A percentile compares a stretch with the other conserved stretches of the same genome.
Evolutionary conservation across 1,140 invertebrate genomes (phyloP).

Genomic region (Drosophila prosaltans): DNA sequence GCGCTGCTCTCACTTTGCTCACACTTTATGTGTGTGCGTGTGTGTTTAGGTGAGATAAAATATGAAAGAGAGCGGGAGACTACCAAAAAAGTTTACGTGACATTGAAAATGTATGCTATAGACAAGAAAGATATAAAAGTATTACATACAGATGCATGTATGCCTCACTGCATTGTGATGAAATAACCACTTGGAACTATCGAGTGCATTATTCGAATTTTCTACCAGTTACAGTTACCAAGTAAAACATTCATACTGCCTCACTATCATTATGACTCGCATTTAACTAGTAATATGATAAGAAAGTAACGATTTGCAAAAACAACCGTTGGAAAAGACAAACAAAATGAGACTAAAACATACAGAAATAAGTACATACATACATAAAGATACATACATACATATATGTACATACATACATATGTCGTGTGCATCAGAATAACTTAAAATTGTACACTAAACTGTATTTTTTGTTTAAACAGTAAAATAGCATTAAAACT

Average conservation of each 20-base stretch:
- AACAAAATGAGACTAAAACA: too few relatives aligned
- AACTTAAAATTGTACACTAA: too few relatives aligned
- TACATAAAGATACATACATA: too few relatives aligned
- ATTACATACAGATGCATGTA: slow-evolving; percentile 4
- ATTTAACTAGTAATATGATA: not conserved
- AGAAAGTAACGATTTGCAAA: not conserved
- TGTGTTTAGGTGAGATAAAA: slow-evolving; percentile 1
- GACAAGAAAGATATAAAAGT: slow-evolving; percentile 12
- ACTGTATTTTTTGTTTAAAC: too few relatives aligned
- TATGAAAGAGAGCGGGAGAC: slow-evolving; percentile 41
- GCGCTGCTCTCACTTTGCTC: slow-evolving; percentile 39
- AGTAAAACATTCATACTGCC: not conserved
- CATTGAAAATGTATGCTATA: slow-evolving; percentile 61
- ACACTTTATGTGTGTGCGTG: not conserved
- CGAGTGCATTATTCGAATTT: not conserved
- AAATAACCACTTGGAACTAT: not conserved
- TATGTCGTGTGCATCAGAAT: too few relatives aligned
- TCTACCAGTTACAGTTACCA: slow-evolving; percentile 2
- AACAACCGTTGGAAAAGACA: not conserved
- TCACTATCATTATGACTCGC: not conserved
- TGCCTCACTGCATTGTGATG: not conserved
- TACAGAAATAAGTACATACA: too few relatives aligned
- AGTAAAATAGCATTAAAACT: too few relatives aligned
- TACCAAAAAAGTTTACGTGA: slow-evolving; percentile 37
- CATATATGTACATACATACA: too few relatives aligned